Conservation (phyloP, 1,140 invertebrate genomes). For the Teleopsis dalmanni region DNA sequence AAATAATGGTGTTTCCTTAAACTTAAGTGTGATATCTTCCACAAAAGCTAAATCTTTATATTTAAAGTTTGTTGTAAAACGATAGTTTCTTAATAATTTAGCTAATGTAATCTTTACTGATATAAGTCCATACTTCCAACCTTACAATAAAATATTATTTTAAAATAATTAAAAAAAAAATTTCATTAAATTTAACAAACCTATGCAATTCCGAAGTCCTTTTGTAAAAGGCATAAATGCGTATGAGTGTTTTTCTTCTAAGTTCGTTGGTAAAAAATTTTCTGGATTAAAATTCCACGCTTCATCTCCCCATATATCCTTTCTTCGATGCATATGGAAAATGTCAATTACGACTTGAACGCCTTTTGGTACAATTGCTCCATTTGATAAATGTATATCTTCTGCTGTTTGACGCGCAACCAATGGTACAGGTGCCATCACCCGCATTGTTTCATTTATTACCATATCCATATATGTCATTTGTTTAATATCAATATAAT, state of each 20-base stretch:
- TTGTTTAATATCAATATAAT: constrained; percentile 48
- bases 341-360: constrained; percentile 17
- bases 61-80: constrained; percentile 22
- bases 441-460: constrained; percentile 55
- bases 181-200: constrained; percentile 6
- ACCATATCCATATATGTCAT: constrained; percentile 58
- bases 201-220: constrained; percentile 28
- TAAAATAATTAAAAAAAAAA: background rate
- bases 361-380: constrained; percentile 17
- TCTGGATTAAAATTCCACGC: constrained; percentile 31
- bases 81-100: constrained; percentile 25
- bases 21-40: constrained; percentile 17
- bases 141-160: constrained; percentile 14
- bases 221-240: constrained; percentile 28
- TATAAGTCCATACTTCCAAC: constrained; percentile 24
- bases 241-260: constrained; percentile 18
- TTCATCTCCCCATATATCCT: constrained; percentile 23
- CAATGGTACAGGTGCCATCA: constrained; percentile 27
- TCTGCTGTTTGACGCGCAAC: constrained; percentile 11
- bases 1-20: constrained; percentile 17
- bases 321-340: constrained; percentile 22
- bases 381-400: constrained; percentile 19
- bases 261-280: constrained; percentile 24
- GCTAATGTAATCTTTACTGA: constrained; percentile 20
- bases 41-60: constrained; percentile 21